These are phyloP conservation scores for Ectemnius lituratus DNA, from an alignment of 2,888 invertebrate species.

Conservation along the genomic window DNA sequence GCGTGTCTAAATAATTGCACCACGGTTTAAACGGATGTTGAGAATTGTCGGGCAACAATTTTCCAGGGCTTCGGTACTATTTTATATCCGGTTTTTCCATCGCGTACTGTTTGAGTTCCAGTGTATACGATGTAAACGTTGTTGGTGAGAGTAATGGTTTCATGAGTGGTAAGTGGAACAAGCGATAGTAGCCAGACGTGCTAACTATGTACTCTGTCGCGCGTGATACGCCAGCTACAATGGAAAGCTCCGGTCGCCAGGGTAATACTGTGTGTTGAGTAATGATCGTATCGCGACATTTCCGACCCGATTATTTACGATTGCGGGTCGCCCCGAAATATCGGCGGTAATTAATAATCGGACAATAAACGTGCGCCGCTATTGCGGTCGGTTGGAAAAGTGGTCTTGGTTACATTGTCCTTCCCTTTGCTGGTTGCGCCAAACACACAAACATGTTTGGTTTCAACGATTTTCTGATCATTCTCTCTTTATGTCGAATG, in stretches of 20 bases:
- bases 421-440: background rate
- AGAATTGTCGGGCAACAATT: no score
- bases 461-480: background rate
- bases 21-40: no score
- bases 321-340: slow-evolving; percentile 39
- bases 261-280: slow-evolving; percentile 54
- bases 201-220: no score
- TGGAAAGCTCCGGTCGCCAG: slow-evolving; percentile 16
- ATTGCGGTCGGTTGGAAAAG: slow-evolving; percentile 28
- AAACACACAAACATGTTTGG: no score
- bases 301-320: slow-evolving; percentile 47
- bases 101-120: no score
- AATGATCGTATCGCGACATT: slow-evolving; percentile 48
- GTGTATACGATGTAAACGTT: no score
- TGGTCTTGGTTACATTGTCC: background rate
- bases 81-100: no score
- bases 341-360: slow-evolving; percentile 59
- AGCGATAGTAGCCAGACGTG: no score
- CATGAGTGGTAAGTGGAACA: no score
- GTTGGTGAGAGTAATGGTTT: no score
- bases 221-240: slow-evolving; percentile 6
- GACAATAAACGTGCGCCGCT: slow-evolving; percentile 55
- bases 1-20: no score
- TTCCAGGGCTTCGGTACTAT: no score
- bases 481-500: slow-evolving; percentile 24